Base-by-base conservation (phyloP, 2,888 invertebrate species). In the Orthosia gracilis region DNA sequence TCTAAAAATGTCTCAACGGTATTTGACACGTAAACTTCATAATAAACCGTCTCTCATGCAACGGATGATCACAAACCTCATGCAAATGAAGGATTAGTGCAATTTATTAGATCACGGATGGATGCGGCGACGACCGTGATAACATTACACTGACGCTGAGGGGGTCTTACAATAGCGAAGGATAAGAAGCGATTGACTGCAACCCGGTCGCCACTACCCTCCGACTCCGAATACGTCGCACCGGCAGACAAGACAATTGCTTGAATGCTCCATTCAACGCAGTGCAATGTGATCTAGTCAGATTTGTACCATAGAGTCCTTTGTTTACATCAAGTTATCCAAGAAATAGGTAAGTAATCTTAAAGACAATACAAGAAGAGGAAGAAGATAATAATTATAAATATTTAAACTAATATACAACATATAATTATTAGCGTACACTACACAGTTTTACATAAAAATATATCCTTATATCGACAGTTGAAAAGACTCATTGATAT, bases 41-140 rank as follows among this genome's bases (percentile, higher is more conserved):
- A 64, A 47, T 57, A 63, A 64, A 66, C 31, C 3, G 13, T 47
- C 52, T 21, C 26, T 13, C 73, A 83, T 83, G 80, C 80, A 80
- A 72, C 47, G 61, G 72, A 76, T 75, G 77, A 59, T 61, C 71
- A 64, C 70, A 63, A 76, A 68, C 61, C 45, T 65, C 85, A 84
- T 85, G 87, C 80, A 79, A 73, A 79, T 83, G 69, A 63, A 70
- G 52, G 31, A 78, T 87, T 85, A 87, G 84, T 87, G 76, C 80
- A 70, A 67, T 59, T 40, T 78, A 78, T 83, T 84, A 86, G 70
- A 80, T 61, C 70, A 82, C 70, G 31, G 59, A 82, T 83, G 76
- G 55, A 76, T 78, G 78, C 61, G 54, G 47, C 61, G 63, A 47
- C 54, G 69, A 72, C 47, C 55, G 13, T 61, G 69, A 72, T 65